Base-by-base conservation (phyloP, 2,888 invertebrate species). In the Erebia ligea region DNA sequence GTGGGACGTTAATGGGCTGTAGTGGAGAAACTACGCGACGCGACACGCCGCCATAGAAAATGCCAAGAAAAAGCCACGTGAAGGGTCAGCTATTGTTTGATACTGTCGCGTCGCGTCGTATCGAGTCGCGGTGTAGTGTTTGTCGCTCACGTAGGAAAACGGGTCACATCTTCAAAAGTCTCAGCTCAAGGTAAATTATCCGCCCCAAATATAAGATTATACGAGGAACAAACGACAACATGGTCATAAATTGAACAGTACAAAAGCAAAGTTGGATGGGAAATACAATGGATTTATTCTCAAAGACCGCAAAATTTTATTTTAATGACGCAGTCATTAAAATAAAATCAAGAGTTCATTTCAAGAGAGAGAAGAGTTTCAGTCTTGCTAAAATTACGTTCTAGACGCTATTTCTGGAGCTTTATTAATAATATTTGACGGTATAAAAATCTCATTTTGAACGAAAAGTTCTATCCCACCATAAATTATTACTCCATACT, bases 221-320 rank as follows among this genome's bases (percentile, higher is more conserved):
- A 45, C 11, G 9, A 61, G 17, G 59, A 19, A 61, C 19, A 61
- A 42, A 19, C 42, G 42, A 42, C 11, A 61, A 61, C 34, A 34
- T 61, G 42, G 61, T 19, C 42, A 9, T 59, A 19, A 45, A 61
- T 61, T 61, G 19, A 11, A 42, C 17, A 19, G 61, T 17, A 61
- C 61, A 61, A 61, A 45, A 42, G 61, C 19, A 17, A 17, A 19
- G 42, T 61, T 17, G 61, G 42, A 61, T 19, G 61, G 40, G 17
- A 61, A 61, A 61, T 42, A 61, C 42, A 61, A 61, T 61, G 42
- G 19, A 61, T 45, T 45, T 61, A 17, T 61, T 13, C 17, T 42
- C 42, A 42, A 42, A 61, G 42, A 61, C 42, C 59, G 17, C 59
- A 42, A 19, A 42, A 61, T 61, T 61, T 61, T 42, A 19, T 19